Base-by-base conservation (phyloP, 2,113 vertebrate genomes). In the Halichoerus grypus region DNA sequence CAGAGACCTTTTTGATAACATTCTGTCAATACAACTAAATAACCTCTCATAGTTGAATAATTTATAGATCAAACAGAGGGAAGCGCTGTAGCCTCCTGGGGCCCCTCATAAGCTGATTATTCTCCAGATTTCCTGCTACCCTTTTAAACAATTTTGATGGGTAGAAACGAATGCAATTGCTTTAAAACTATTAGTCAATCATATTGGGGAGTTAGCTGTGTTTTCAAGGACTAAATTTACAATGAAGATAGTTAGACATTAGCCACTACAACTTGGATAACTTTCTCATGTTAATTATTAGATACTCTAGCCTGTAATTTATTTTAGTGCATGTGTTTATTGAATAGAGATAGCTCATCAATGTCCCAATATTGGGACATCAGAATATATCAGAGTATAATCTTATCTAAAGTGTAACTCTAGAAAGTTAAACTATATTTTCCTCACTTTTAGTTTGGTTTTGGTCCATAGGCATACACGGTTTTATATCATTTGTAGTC, bases 21-120 rank as follows among this genome's bases (percentile, higher is more conserved):
- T 69, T 82, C 49, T 95, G 82, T 93, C 91, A 84, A 13, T 90
- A 31, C 21, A 92, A 89, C 13, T 96, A 63, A 92, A 92, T 67
- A 80, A 42, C 19, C 39, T 96, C 51, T 91, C 33, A 53, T 63
- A 24, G n/a, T 72, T 96, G 81, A 94, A 87, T 96, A 95, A 94
- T 84, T 89, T 90, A 49, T 88, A 88, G 14, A 77, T 63, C 19
- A 90, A 69, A 83, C 31, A 92, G 90, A 63, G 16, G 55, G 39
- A 77, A 93, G 31, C 3, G 51, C 57, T 39, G 7, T 63, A 26
- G 21, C 61, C 74, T 83, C 59, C 33, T 59, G 31, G 79, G 74
- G 51, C 13, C 39, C 36, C 63, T 53, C 21, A 51, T 63, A 39
- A 91, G 24, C 63, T 86, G 91, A 95, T 82, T 51, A 19, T 55